phyloP scores from a whole-genome alignment of 2,113 vertebrate species.

The Amazona guildingii region DNA sequence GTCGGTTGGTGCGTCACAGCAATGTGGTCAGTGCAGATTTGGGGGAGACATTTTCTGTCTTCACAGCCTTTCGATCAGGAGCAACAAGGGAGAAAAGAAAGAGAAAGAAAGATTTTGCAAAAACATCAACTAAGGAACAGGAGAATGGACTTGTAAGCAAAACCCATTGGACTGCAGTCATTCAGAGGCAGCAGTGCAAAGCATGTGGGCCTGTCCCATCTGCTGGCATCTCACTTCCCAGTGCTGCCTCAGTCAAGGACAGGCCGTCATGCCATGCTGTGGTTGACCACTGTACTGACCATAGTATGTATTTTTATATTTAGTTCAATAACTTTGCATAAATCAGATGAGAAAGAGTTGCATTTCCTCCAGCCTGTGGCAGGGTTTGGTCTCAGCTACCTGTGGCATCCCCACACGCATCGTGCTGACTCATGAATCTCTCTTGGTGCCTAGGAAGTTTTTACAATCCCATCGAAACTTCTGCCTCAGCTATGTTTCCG shows the following conservation, averaged over 20 bases:
- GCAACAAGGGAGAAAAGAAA: background rate
- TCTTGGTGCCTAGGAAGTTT: background rate
- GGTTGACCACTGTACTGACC: background rate
- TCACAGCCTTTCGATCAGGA: background rate
- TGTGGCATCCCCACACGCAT: background rate
- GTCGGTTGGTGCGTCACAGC: background rate
- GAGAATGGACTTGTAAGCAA: background rate
- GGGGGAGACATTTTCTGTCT: background rate
- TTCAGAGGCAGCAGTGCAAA: rapidly evolving
- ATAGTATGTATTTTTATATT: background rate
- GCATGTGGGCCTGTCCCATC: rapidly evolving
- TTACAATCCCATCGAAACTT: background rate
- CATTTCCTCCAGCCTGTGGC: background rate
- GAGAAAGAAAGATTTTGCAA: background rate
- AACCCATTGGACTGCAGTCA: background rate
- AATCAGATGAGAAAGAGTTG: background rate
- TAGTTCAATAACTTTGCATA: background rate
- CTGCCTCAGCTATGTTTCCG: background rate
- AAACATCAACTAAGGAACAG: background rate
- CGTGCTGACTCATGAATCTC: background rate
- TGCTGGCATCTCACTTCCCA: background rate
- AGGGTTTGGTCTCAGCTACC: background rate
- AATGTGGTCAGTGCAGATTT: background rate
- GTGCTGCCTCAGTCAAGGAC: background rate
- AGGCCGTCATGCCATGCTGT: rapidly evolving